Conservation (phyloP, 1,140 invertebrate genomes). For the Drosophila prosaltans region DNA sequence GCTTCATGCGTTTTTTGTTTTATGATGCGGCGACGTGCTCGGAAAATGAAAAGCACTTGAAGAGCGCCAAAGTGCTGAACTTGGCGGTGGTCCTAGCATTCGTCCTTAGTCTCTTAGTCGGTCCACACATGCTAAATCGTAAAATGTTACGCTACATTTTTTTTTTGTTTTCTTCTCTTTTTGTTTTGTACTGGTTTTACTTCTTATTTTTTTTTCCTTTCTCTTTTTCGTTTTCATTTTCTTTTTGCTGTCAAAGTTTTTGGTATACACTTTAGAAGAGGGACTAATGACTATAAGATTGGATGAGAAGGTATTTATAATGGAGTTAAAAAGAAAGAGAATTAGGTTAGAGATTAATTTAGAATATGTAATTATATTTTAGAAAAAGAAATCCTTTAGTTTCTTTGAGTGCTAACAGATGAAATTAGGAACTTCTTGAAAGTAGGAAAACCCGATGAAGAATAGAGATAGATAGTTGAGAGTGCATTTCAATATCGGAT, state of each 20-base stretch:
- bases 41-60: slow-evolving; percentile 79
- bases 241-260: slow-evolving; percentile 56
- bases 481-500: background rate
- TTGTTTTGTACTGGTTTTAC: slow-evolving; percentile 34
- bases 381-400: too few species aligned
- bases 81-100: slow-evolving; percentile 54
- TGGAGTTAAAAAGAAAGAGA: too few species aligned
- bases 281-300: background rate
- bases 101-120: slow-evolving; percentile 19
- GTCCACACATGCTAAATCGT: slow-evolving; percentile 71
- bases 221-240: slow-evolving; percentile 8
- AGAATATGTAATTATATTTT: too few species aligned
- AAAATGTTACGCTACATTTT: slow-evolving; percentile 58
- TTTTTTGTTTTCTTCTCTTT: slow-evolving; percentile 30
- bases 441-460: too few species aligned
- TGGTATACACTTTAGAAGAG: background rate
- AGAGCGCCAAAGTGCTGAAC: slow-evolving; percentile 73
- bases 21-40: slow-evolving; percentile 77
- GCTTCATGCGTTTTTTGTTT: slow-evolving; percentile 70
- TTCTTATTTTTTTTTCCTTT: slow-evolving; percentile 26
- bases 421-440: too few species aligned
- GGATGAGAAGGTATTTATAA: too few species aligned
- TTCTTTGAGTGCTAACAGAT: too few species aligned
- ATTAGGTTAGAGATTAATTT: too few species aligned
- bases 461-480: too few species aligned